Percentiles rank a stretch among this genome's conserved stretches.
Conservation (phyloP, 2,888 invertebrate species). For the Nemurella pictetii region DNA sequence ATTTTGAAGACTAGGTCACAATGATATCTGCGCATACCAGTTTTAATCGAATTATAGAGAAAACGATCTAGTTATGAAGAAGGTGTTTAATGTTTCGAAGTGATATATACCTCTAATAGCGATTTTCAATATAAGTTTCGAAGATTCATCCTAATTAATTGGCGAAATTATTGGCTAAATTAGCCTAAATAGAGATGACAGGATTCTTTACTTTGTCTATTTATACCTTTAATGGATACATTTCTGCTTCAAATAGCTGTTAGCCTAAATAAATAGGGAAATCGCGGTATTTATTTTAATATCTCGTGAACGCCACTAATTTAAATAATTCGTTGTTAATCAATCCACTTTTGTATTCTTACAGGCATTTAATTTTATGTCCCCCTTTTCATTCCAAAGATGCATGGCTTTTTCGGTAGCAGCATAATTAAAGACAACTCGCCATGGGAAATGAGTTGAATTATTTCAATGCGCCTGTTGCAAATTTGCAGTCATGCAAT, state of each 20-base stretch:
- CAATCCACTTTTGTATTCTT: neutral
- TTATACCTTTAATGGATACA: neutral
- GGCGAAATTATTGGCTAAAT: neutral
- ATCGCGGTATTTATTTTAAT: neutral
- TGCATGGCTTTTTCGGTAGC: no score
- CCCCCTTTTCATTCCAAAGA: neutral
- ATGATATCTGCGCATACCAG: neutral
- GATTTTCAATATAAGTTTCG: neutral
- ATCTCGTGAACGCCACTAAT: neutral
- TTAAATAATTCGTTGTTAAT: neutral
- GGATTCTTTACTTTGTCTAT: neutral
- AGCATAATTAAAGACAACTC: no score
- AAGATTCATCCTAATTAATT: neutral
- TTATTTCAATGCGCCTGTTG: neutral
- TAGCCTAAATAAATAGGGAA: neutral
- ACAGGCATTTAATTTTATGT: neutral
- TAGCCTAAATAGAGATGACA: neutral
- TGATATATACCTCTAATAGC: neutral
- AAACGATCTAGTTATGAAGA: neutral
- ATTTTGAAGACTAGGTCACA: neutral
- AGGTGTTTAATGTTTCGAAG: neutral
- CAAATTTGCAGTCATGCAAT: neutral
- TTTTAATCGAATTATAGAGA: slow-evolving; percentile 16
- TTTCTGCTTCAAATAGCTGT: neutral
- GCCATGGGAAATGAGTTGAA: neutral